A percentile compares a stretch with the other conserved stretches of the same genome.
Conservation (phyloP, 2,888 invertebrate genomes). For the Orthosia cruda region DNA sequence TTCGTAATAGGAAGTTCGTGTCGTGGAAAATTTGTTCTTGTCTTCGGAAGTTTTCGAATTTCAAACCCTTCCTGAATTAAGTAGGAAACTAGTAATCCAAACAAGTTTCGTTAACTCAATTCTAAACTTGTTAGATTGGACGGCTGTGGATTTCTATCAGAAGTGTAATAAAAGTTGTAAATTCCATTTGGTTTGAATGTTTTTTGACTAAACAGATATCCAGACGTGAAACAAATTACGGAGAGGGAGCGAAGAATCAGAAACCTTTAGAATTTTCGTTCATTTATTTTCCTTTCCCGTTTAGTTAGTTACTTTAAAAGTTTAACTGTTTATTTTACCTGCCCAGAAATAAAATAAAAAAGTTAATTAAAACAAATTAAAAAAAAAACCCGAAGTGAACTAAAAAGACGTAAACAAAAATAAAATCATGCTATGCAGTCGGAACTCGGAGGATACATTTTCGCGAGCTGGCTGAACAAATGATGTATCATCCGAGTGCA, state of each 20-base stretch:
- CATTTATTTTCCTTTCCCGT: constrained; percentile 30
- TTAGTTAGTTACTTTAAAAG: constrained; percentile 13
- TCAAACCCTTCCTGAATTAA: constrained; percentile 62
- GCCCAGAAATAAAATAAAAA: constrained; percentile 11
- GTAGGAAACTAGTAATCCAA: constrained; percentile 59
- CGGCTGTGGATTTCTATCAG: constrained; percentile 35
- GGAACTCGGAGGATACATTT: too few species aligned
- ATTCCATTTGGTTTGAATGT: constrained; percentile 31
- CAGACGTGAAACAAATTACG: constrained; percentile 35
- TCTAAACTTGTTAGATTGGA: constrained; percentile 51
- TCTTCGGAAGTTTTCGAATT: constrained; percentile 73
- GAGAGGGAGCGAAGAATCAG: constrained; percentile 18
- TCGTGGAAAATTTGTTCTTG: constrained; percentile 77
- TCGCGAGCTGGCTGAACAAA: too few species aligned
- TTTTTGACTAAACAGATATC: constrained; percentile 38
- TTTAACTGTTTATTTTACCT: too few species aligned
- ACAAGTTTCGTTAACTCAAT: constrained; percentile 62
- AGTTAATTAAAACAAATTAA: too few species aligned
- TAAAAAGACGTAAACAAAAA: too few species aligned
- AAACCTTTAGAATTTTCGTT: constrained; percentile 31
- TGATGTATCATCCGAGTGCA: too few species aligned
- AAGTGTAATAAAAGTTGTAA: constrained; percentile 48
- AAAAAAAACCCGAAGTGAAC: too few species aligned
- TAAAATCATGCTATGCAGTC: too few species aligned
- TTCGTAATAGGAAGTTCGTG: constrained; percentile 78